A percentile compares a stretch with the other conserved stretches of the same genome.
phyloP scores from a whole-genome alignment of 1,140 invertebrate species.

The Agrilus planipennis region DNA sequence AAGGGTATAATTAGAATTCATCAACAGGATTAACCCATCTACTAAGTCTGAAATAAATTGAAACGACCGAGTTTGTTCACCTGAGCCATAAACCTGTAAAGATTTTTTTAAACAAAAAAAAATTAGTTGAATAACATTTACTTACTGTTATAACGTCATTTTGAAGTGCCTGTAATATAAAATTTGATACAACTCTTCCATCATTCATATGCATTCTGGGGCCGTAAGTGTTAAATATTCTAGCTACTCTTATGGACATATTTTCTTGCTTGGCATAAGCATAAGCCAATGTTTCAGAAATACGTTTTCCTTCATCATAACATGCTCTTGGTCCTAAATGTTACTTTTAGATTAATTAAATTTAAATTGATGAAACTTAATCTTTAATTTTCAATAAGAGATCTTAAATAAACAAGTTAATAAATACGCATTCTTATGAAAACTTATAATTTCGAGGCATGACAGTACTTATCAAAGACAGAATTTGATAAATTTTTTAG shows the following conservation, averaged over 20 bases:
- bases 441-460: too few species aligned
- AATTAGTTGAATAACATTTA: conserved; percentile 13
- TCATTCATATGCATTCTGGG: conserved; percentile 99
- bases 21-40: conserved; percentile 83
- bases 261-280: conserved; percentile 96
- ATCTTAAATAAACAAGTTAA: too few species aligned
- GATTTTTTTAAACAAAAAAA: conserved; percentile 3
- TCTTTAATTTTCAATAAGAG: too few species aligned
- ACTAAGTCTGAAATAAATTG: conserved; percentile 97
- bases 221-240: conserved; percentile 99
- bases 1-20: conserved; percentile 87
- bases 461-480: too few species aligned
- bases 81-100: conserved; percentile 81
- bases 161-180: conserved; percentile 92
- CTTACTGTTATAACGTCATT: conserved; percentile 88
- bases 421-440: too few species aligned
- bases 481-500: too few species aligned
- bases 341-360: neutral
- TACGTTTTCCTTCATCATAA: conserved; percentile 98
- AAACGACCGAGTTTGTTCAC: conserved; percentile 94
- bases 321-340: conserved; percentile 77
- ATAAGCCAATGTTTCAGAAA: conserved; percentile 92
- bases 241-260: conserved; percentile 85
- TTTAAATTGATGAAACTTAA: neutral
- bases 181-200: conserved; percentile 97